phyloP scores from a whole-genome alignment of 2,888 invertebrate species.

The Pristionchus japonicus region DNA sequence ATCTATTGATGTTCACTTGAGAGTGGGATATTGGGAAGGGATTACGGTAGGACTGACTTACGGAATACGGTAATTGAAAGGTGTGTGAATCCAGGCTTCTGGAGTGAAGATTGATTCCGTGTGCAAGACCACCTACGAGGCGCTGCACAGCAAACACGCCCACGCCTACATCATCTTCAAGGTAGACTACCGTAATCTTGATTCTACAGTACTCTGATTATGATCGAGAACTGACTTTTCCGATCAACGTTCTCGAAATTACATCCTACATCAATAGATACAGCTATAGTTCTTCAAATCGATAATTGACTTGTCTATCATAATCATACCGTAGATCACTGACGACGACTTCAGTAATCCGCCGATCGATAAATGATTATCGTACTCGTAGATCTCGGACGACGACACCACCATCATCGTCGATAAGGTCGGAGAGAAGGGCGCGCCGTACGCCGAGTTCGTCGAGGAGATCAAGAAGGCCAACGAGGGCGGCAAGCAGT shows the following conservation, averaged over 20 bases:
- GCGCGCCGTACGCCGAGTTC: constrained; percentile 74
- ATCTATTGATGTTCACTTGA: neutral
- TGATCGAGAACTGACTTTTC: neutral
- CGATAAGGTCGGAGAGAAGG: constrained; percentile 74
- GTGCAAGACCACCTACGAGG: constrained; percentile 75
- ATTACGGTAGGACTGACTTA: constrained; percentile 7
- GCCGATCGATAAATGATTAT: neutral
- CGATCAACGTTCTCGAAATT: too few relatives aligned
- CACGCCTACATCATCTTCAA: constrained; percentile 74
- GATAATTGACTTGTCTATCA: neutral
- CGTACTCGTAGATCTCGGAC: constrained; percentile 56
- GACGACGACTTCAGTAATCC: too few relatives aligned
- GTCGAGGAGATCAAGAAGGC: constrained; percentile 70
- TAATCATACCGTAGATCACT: neutral
- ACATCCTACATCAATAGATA: too few relatives aligned
- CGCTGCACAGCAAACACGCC: constrained; percentile 74
- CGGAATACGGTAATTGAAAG: neutral
- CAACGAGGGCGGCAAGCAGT: constrained; percentile 74
- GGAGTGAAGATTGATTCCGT: constrained; percentile 73
- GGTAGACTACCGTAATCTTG: constrained; percentile 49
- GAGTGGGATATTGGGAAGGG: neutral
- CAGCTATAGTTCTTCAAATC: too few relatives aligned
- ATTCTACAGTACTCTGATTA: neutral
- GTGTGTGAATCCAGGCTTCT: constrained; percentile 62
- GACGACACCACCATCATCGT: constrained; percentile 75